phyloP scores from a whole-genome alignment of 2,113 vertebrate species.

The Saccopteryx bilineata region DNA sequence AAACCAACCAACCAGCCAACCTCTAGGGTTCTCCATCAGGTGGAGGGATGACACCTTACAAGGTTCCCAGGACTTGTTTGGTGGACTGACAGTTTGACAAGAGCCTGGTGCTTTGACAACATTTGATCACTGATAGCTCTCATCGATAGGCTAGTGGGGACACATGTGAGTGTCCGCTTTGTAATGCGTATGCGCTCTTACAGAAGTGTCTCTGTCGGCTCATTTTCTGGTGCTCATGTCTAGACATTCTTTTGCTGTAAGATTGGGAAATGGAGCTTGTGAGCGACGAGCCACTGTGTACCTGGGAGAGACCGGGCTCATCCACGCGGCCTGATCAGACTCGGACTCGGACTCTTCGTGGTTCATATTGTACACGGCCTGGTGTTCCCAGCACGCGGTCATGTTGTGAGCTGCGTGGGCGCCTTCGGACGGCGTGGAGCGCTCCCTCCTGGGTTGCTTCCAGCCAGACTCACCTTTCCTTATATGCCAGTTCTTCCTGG shows the following conservation, averaged over 20 bases:
- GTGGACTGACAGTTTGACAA: not conserved
- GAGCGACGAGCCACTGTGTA: not conserved
- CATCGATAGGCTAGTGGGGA: accelerated
- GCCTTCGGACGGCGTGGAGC: too few relatives aligned
- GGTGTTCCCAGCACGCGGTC: not conserved
- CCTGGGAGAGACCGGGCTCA: not conserved
- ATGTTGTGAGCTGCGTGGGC: too few relatives aligned
- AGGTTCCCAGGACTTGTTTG: accelerated
- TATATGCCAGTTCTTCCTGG: too few relatives aligned
- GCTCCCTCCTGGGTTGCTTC: not conserved
- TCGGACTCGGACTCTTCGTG: too few relatives aligned
- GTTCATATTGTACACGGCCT: too few relatives aligned
- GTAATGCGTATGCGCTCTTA: not conserved
- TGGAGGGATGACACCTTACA: accelerated
- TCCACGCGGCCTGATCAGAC: too few relatives aligned
- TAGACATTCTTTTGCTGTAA: slow-evolving; percentile 35
- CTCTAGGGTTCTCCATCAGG: too few relatives aligned
- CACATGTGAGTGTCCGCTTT: accelerated
- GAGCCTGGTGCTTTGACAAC: not conserved
- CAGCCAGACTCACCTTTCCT: too few relatives aligned
- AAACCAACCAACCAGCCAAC: too few relatives aligned
- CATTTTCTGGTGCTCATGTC: not conserved
- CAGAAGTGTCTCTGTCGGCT: not conserved
- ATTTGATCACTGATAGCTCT: not conserved
- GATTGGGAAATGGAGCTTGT: not conserved